Evolutionary conservation across 2,888 invertebrate genomes (phyloP).

Genomic region (Diadegma fenestrale): DNA sequence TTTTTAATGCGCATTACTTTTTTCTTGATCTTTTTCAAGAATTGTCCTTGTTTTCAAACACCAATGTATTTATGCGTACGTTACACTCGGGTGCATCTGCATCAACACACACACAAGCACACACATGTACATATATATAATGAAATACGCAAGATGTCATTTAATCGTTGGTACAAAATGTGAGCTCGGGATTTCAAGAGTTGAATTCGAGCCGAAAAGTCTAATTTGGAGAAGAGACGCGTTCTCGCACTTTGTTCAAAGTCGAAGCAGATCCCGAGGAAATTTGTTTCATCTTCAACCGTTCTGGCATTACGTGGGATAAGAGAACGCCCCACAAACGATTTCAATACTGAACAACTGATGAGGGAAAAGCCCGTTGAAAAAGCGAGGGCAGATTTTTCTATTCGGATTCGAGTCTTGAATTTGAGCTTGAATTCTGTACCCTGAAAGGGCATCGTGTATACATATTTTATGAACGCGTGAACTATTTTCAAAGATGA

Average conservation of each 20-base stretch:
- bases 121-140: constrained; percentile 37
- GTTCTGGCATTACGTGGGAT: neutral
- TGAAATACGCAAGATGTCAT: constrained; percentile 5
- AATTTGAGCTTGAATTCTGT: neutral
- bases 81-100: constrained; percentile 33
- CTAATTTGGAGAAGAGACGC: neutral
- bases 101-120: neutral
- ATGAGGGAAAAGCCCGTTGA: neutral
- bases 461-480: constrained; percentile 65
- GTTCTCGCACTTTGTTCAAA: neutral
- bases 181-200: neutral
- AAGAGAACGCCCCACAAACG: neutral
- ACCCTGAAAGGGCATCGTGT: neutral
- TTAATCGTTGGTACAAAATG: neutral
- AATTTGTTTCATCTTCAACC: neutral
- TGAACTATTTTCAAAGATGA: constrained; percentile 57
- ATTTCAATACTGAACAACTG: neutral
- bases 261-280: neutral
- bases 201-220: neutral
- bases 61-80: constrained; percentile 50
- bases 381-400: neutral
- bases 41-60: constrained; percentile 35
- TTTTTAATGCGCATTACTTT: neutral
- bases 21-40: constrained; percentile 2
- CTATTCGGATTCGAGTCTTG: neutral